Percentiles rank a stretch among this genome's conserved stretches.
These are phyloP conservation scores for Takifugu flavidus DNA, from an alignment of 2,113 vertebrate species.

Conservation along the genomic window DNA sequence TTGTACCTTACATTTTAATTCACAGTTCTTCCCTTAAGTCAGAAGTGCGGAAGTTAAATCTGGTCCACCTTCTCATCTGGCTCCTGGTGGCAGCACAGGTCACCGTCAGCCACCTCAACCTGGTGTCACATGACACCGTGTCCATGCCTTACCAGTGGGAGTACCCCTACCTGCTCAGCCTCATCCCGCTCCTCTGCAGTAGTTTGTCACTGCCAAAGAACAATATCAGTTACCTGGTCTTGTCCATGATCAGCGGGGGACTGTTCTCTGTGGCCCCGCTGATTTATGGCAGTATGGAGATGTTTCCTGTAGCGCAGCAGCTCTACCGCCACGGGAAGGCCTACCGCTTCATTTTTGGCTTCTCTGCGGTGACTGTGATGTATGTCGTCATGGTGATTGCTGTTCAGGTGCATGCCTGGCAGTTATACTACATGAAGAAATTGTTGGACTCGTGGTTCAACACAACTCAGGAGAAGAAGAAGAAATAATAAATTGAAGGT, in stretches of 20 bases:
- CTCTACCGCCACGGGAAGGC: conserved; percentile 96
- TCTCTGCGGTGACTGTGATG: conserved; percentile 90
- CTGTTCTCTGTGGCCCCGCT: conserved; percentile 94
- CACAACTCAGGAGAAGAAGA: conserved; percentile 96
- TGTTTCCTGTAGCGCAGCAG: conserved; percentile 95
- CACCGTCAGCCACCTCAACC: conserved; percentile 80
- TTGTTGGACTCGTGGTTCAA: conserved; percentile 96
- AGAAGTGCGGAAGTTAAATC: conserved; percentile 90
- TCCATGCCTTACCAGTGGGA: conserved; percentile 97
- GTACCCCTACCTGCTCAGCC: conserved; percentile 88
- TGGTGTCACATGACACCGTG: conserved; percentile 87
- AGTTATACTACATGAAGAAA: conserved; percentile 97
- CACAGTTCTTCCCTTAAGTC: conserved; percentile 86
- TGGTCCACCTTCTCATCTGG: conserved; percentile 88
- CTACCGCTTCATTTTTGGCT: conserved; percentile 93
- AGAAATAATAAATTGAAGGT: conserved; percentile 61
- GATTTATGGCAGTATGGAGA: conserved; percentile 97
- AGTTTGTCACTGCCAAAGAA: conserved; percentile 90
- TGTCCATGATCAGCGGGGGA: conserved; percentile 95
- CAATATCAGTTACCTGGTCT: conserved; percentile 97
- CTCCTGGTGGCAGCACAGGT: conserved; percentile 87
- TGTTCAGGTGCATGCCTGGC: conserved; percentile 93
- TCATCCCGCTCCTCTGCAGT: conserved; percentile 74
- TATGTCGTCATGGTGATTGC: conserved; percentile 90
- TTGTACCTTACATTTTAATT: conserved; percentile 1